Conservation (phyloP, 2,888 invertebrate species). For the Dynastes grantii region DNA sequence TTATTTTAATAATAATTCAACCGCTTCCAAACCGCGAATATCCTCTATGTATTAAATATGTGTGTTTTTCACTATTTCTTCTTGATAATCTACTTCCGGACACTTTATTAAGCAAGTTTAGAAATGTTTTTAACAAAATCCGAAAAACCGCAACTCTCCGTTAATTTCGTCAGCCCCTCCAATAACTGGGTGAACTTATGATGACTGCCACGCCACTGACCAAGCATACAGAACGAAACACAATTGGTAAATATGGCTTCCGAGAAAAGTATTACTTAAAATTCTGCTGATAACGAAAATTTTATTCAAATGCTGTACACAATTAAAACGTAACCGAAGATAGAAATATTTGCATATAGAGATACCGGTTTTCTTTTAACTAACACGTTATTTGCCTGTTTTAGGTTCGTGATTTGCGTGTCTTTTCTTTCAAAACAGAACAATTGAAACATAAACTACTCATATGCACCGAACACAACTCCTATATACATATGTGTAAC, state of each 20-base stretch:
- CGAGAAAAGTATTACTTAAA: slow-evolving; percentile 16
- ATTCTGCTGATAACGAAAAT: slow-evolving; percentile 9
- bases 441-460: slow-evolving; percentile 18
- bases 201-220: too few relatives aligned
- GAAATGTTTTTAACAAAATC: too few relatives aligned
- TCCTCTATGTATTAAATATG: too few relatives aligned
- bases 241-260: slow-evolving; percentile 4
- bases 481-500: not conserved
- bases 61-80: too few relatives aligned
- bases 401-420: slow-evolving; percentile 22
- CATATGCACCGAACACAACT: not conserved
- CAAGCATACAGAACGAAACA: too few relatives aligned
- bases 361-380: slow-evolving; percentile 8
- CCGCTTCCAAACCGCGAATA: too few relatives aligned
- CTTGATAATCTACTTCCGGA: too few relatives aligned
- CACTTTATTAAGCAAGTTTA: too few relatives aligned
- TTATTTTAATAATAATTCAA: too few relatives aligned
- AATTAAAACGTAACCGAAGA: slow-evolving; percentile 29
- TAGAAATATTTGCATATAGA: slow-evolving; percentile 13
- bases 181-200: too few relatives aligned
- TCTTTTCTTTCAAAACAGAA: slow-evolving; percentile 15
- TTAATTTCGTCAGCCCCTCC: too few relatives aligned
- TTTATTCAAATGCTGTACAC: not conserved
- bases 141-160: too few relatives aligned
- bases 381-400: not conserved